These are phyloP conservation scores for Lepilemur ruficaudatus DNA, from an alignment of 2,797 vertebrate genomes.

Conservation along the genomic window DNA sequence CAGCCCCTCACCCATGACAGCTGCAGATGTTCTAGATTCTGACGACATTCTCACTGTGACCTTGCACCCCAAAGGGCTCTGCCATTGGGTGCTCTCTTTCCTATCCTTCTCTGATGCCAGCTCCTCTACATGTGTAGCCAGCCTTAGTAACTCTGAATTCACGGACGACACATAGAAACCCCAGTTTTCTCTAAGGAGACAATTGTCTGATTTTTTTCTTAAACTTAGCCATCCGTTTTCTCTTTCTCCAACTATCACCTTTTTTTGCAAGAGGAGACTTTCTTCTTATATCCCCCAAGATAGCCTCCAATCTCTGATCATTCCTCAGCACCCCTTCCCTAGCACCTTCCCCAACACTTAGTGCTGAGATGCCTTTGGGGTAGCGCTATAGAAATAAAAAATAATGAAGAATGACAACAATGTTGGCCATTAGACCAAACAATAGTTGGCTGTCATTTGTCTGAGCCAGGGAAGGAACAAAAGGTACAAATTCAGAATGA, in stretches of 20 bases:
- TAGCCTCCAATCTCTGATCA: not conserved
- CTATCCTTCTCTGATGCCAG: not conserved
- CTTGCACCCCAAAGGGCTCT: not conserved
- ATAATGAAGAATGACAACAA: not conserved
- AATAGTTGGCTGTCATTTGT: not conserved
- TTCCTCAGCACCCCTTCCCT: not conserved
- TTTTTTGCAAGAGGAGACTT: not conserved
- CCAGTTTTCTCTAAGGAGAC: not conserved
- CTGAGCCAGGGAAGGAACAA: not conserved
- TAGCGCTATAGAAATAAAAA: not conserved
- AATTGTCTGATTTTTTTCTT: not conserved
- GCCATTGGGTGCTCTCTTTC: not conserved
- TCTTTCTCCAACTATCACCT: not conserved
- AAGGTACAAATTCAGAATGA: not conserved
- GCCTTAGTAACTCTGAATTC: not conserved
- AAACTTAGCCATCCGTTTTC: not conserved
- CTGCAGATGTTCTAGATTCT: not conserved
- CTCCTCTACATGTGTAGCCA: not conserved
- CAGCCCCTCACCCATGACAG: not conserved
- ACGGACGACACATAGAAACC: not conserved
- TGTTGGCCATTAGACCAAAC: not conserved
- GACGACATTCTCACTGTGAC: accelerated
- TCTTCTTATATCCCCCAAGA: not conserved
- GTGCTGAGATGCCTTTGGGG: not conserved
- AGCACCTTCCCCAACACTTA: not conserved